These are phyloP conservation scores for Petrocephalus microphthalmus DNA, from an alignment of 2,113 vertebrate species.

Conservation along the genomic window DNA sequence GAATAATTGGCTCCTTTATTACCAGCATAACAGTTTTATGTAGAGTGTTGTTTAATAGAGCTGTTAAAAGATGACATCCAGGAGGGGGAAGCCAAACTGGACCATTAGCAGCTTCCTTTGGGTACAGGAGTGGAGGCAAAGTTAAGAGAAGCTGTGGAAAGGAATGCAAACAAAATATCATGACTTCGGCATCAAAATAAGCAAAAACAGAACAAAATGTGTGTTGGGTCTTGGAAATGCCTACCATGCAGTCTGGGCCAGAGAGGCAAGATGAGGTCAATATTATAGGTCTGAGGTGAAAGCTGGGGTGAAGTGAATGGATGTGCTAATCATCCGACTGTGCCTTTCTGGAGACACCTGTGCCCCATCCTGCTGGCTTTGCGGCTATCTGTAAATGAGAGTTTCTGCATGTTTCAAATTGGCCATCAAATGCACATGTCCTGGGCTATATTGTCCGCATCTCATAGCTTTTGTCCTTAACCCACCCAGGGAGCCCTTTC, in stretches of 20 bases:
- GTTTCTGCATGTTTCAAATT: neutral
- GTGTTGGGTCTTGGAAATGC: neutral
- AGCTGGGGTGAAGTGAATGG: neutral
- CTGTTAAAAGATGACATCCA: neutral
- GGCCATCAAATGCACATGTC: neutral
- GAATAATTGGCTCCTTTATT: neutral
- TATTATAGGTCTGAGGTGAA: neutral
- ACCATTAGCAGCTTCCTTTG: neutral
- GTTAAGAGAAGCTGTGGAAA: neutral
- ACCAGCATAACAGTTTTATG: neutral
- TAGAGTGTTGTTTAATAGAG: neutral
- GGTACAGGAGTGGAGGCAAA: neutral
- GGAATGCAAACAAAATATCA: neutral
- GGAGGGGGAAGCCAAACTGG: neutral
- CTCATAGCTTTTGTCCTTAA: neutral
- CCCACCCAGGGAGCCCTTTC: conserved; percentile 67
- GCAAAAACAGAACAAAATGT: neutral
- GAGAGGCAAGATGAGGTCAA: neutral
- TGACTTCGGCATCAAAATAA: neutral
- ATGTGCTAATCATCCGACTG: neutral
- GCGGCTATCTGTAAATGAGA: neutral
- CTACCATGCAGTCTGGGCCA: neutral
- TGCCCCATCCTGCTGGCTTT: neutral
- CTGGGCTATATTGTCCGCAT: neutral
- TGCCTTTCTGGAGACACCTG: neutral